Evolutionary conservation across 2,888 invertebrate genomes (phyloP).

Genomic region (Microlaimidae sp.): DNA sequence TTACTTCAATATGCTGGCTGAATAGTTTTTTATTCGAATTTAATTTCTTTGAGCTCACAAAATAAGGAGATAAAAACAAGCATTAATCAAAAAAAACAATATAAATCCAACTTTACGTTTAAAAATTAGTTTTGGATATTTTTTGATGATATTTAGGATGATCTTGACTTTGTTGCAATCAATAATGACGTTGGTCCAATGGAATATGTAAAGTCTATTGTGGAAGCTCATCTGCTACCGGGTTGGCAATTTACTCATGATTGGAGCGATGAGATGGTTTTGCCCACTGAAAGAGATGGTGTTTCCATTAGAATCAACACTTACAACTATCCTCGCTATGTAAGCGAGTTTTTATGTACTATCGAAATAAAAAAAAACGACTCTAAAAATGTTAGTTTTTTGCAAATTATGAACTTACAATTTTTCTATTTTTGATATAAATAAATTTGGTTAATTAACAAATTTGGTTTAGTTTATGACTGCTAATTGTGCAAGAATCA

Average conservation of each 20-base stretch:
- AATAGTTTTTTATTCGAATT: too few relatives aligned
- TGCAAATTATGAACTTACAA: too few relatives aligned
- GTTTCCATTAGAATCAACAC: constrained; percentile 30
- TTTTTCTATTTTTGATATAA: too few relatives aligned
- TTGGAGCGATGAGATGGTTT: constrained; percentile 27
- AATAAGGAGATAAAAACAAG: too few relatives aligned
- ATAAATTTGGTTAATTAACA: neutral
- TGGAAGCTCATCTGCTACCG: constrained; percentile 29
- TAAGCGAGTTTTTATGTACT: constrained; percentile 9
- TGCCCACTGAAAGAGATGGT: constrained; percentile 27
- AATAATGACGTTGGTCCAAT: constrained; percentile 16
- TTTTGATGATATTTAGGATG: too few relatives aligned
- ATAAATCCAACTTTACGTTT: neutral
- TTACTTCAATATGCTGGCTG: too few relatives aligned
- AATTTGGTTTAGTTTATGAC: constrained; percentile 26
- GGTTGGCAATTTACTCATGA: constrained; percentile 21
- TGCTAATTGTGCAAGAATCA: constrained; percentile 33
- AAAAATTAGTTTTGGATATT: too few relatives aligned
- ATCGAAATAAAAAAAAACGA: neutral
- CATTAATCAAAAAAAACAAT: neutral
- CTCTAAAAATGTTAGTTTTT: too few relatives aligned
- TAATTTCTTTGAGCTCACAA: too few relatives aligned
- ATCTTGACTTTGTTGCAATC: neutral
- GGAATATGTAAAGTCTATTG: constrained; percentile 21
- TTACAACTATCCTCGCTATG: constrained; percentile 24